Conservation (phyloP, 2,113 vertebrate genomes). For the Oreocharis arfaki region DNA sequence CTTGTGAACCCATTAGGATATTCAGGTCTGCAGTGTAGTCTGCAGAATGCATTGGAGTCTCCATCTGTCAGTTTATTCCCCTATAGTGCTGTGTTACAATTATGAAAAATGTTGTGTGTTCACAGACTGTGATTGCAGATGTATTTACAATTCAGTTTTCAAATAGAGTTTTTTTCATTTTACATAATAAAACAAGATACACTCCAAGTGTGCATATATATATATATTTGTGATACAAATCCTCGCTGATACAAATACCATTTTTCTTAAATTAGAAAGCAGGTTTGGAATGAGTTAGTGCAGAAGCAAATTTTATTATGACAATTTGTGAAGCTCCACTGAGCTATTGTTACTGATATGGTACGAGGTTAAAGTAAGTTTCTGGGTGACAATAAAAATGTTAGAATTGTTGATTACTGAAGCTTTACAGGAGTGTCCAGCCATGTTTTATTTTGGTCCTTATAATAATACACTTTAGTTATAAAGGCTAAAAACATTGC, state of each 20-base stretch:
- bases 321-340: neutral
- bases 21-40: neutral
- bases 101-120: neutral
- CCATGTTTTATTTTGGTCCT: neutral
- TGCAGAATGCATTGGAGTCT: neutral
- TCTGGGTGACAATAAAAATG: neutral
- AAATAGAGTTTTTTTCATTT: neutral
- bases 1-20: neutral
- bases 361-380: neutral
- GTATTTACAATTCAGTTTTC: neutral
- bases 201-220: too few relatives aligned
- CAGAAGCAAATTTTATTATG: neutral
- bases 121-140: neutral
- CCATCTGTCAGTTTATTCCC: neutral
- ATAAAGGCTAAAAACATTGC: neutral
- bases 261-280: neutral
- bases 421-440: neutral
- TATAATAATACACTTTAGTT: neutral
- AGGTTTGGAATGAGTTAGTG: neutral
- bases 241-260: fast-evolving
- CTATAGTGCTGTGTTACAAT: neutral
- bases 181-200: neutral
- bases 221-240: too few relatives aligned
- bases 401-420: neutral
- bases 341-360: neutral